phyloP scores from a whole-genome alignment of 2,888 invertebrate species.

The Lithophane leautieri region DNA sequence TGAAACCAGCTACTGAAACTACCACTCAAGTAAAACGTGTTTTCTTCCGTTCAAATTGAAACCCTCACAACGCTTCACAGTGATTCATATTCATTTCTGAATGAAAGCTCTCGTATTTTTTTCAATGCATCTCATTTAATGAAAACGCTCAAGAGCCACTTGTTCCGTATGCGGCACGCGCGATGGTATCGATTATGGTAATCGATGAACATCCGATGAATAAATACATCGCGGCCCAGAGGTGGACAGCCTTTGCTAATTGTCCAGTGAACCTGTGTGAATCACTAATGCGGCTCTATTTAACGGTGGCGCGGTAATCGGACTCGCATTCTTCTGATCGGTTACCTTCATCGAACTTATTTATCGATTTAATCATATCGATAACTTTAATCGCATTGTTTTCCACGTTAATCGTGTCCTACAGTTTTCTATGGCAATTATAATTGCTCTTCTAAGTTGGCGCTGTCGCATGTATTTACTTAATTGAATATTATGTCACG shows the following conservation, averaged over 20 bases:
- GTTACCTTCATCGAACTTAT: slow-evolving; percentile 57
- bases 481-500: slow-evolving; percentile 52
- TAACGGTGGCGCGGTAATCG: slow-evolving; percentile 78
- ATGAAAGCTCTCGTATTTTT: slow-evolving; percentile 67
- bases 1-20: neutral
- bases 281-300: slow-evolving; percentile 85
- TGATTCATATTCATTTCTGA: slow-evolving; percentile 57
- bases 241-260: slow-evolving; percentile 91
- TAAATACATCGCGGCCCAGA: slow-evolving; percentile 87
- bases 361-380: slow-evolving; percentile 60
- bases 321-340: slow-evolving; percentile 76
- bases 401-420: neutral
- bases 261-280: slow-evolving; percentile 88
- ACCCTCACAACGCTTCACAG: slow-evolving; percentile 18
- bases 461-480: slow-evolving; percentile 30
- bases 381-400: slow-evolving; percentile 45
- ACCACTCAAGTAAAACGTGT: neutral
- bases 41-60: slow-evolving; percentile 19
- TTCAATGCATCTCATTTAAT: slow-evolving; percentile 81
- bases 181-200: slow-evolving; percentile 89
- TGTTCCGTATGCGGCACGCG: slow-evolving; percentile 88
- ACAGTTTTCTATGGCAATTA: slow-evolving; percentile 27
- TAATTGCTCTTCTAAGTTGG: slow-evolving; percentile 38
- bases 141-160: slow-evolving; percentile 77
- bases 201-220: slow-evolving; percentile 90